Evolutionary conservation across 1,140 invertebrate species (phyloP).

Genomic region (Aphelenchoides avenae): DNA sequence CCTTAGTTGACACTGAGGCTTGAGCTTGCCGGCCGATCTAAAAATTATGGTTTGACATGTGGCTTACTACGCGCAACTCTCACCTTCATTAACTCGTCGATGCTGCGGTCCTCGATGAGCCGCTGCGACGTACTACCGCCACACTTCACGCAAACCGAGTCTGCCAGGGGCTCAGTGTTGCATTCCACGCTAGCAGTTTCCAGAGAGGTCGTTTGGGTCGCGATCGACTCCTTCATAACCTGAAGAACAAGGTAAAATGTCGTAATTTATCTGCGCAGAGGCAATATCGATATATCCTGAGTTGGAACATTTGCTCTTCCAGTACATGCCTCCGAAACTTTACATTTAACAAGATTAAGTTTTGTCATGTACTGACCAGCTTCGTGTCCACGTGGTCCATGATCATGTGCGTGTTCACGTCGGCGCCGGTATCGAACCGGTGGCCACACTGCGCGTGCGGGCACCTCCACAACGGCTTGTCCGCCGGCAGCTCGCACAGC

Average conservation of each 20-base stretch:
- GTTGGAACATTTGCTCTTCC: no score
- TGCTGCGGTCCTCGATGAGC: not conserved
- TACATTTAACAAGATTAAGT: no score
- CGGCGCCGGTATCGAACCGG: constrained; percentile 17
- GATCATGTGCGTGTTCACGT: constrained; percentile 32
- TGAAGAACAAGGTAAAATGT: constrained; percentile 3
- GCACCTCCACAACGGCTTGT: constrained; percentile 19
- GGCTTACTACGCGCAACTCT: not conserved
- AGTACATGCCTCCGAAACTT: no score
- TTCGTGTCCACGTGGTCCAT: constrained; percentile 22
- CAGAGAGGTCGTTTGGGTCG: constrained; percentile 17
- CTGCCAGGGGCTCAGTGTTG: not conserved
- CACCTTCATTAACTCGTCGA: constrained; percentile 5
- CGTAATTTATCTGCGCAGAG: constrained; percentile 9
- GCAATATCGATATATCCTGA: no score
- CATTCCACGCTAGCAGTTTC: constrained; percentile 12
- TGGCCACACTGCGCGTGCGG: constrained; percentile 36
- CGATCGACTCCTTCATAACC: constrained; percentile 22
- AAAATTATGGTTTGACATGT: no score
- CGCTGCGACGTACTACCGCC: not conserved
- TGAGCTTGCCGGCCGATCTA: no score
- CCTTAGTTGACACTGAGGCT: no score
- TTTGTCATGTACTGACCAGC: constrained; percentile 17
- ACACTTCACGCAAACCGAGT: not conserved
- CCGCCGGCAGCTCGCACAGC: not conserved